Evolutionary conservation across 2,113 vertebrate species (phyloP).

Genomic region (Vimba vimba): DNA sequence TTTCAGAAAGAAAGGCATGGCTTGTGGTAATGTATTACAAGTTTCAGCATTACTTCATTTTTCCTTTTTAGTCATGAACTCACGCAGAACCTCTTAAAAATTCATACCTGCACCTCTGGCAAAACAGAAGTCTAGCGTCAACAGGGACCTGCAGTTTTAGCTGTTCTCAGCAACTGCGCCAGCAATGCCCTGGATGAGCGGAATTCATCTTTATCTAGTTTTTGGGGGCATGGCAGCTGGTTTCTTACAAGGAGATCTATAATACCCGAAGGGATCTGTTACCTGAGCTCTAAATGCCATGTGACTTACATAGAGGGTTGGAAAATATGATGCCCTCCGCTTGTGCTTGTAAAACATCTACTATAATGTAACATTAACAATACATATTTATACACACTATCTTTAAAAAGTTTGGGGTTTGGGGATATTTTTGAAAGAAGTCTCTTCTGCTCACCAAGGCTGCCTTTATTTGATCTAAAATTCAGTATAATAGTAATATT

Average conservation of each 20-base stretch:
- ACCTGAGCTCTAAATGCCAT: too few relatives aligned
- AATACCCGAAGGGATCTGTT: neutral
- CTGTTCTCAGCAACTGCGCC: neutral
- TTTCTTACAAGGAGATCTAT: neutral
- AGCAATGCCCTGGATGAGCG: neutral
- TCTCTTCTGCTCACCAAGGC: too few relatives aligned
- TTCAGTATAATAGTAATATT: too few relatives aligned
- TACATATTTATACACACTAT: too few relatives aligned
- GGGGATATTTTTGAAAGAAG: too few relatives aligned
- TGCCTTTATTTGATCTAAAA: too few relatives aligned
- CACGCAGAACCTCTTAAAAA: slow-evolving; percentile 12
- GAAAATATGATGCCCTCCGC: too few relatives aligned
- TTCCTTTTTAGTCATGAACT: slow-evolving; percentile 26
- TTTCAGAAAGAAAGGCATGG: neutral
- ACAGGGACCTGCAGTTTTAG: neutral
- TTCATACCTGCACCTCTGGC: slow-evolving; percentile 27
- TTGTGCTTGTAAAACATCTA: too few relatives aligned
- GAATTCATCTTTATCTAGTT: neutral
- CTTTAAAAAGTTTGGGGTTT: too few relatives aligned
- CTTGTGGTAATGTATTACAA: neutral
- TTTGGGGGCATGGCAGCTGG: neutral
- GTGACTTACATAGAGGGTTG: too few relatives aligned
- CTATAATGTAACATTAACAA: too few relatives aligned
- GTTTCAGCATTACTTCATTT: slow-evolving; percentile 28
- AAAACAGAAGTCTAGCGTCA: neutral